Percentiles rank a stretch among this genome's conserved stretches.
phyloP scores from a whole-genome alignment of 1,140 invertebrate genomes.

The Littorina saxatilis region DNA sequence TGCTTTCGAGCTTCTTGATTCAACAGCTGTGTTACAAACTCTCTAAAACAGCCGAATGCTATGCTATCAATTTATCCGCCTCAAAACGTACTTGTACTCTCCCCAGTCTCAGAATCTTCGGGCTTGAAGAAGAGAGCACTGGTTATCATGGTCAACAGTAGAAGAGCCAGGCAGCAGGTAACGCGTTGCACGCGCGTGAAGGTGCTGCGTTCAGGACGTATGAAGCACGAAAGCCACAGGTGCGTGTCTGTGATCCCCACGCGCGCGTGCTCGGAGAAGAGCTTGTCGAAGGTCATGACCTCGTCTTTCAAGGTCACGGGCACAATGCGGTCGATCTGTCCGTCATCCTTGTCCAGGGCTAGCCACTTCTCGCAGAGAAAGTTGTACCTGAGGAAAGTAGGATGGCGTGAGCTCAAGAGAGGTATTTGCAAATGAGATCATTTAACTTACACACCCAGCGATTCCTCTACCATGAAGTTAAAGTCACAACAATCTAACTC shows the following conservation, averaged over 20 bases:
- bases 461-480: too few species aligned
- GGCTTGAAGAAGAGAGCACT: slow-evolving; percentile 74
- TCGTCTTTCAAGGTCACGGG: slow-evolving; percentile 63
- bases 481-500: too few species aligned
- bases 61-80: neutral
- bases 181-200: slow-evolving; percentile 74
- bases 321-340: slow-evolving; percentile 66
- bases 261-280: slow-evolving; percentile 69
- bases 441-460: too few species aligned
- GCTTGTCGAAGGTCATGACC: slow-evolving; percentile 65
- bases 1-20: too few species aligned
- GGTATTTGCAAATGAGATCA: too few species aligned
- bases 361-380: slow-evolving; percentile 73
- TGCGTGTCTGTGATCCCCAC: slow-evolving; percentile 73
- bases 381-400: slow-evolving; percentile 57
- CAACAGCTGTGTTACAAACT: too few species aligned
- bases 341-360: slow-evolving; percentile 69
- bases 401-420: too few species aligned
- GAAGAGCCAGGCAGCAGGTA: slow-evolving; percentile 68
- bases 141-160: slow-evolving; percentile 74
- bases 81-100: slow-evolving; percentile 17
- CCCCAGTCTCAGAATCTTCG: slow-evolving; percentile 10
- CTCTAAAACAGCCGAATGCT: too few species aligned
- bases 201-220: slow-evolving; percentile 66
- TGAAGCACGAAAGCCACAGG: slow-evolving; percentile 71